Evolutionary conservation across 2,113 vertebrate species (phyloP).

Genomic region (Stomatorhinus ivindoensis): DNA sequence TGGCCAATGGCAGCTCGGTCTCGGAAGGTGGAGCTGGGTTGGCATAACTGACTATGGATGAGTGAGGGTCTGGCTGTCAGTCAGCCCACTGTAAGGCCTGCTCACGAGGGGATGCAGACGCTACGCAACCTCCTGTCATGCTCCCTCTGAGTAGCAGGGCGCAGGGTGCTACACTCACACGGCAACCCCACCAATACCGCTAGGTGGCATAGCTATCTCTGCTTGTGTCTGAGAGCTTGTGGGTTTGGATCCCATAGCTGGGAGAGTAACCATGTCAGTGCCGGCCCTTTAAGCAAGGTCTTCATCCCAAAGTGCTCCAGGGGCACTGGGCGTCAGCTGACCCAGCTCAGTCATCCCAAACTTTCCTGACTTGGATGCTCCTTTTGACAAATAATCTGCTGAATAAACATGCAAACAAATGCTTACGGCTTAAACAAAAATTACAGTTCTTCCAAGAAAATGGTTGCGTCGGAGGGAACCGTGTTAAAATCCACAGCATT

Average conservation of each 20-base stretch:
- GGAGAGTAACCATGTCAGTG: background rate
- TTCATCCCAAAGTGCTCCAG: background rate
- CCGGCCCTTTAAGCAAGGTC: conserved; percentile 24
- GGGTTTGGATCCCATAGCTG: background rate
- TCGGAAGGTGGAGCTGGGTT: background rate
- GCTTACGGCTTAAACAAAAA: conserved; percentile 2
- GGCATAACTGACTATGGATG: conserved; percentile 9
- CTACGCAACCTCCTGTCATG: conserved; percentile 45
- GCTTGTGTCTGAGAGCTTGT: conserved; percentile 31
- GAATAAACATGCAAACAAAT: conserved; percentile 20
- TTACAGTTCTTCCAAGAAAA: conserved; percentile 19
- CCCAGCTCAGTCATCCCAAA: conserved; percentile 32
- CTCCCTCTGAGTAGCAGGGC: conserved; percentile 55
- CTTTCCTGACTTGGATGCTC: background rate
- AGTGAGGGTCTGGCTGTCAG: conserved; percentile 25
- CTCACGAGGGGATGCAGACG: conserved; percentile 41
- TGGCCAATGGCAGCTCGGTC: background rate
- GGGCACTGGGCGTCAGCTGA: background rate
- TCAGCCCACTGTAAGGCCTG: conserved; percentile 52
- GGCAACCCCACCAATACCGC: conserved; percentile 36
- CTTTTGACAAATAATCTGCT: background rate
- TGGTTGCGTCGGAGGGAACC: conserved; percentile 1
- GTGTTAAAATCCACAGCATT: conserved; percentile 34
- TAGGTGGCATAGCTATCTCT: background rate
- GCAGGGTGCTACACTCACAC: conserved; percentile 38